These are phyloP conservation scores for Rallus limicola DNA, from an alignment of 2,113 vertebrate genomes.

Conservation along the genomic window DNA sequence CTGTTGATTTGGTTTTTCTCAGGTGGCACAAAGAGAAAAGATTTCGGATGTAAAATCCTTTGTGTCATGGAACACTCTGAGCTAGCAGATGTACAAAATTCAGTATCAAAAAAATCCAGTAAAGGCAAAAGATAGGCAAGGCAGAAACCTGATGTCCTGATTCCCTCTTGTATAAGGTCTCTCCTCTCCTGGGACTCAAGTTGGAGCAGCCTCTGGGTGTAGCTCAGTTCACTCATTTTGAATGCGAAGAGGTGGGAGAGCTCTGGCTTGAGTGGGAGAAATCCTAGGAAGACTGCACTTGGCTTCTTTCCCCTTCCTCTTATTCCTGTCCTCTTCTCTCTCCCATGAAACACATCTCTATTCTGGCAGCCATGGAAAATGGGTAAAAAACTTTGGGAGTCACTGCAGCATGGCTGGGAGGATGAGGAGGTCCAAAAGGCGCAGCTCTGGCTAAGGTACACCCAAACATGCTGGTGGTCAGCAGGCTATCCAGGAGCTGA, in stretches of 20 bases:
- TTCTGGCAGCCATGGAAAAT: not conserved
- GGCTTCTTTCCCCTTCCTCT: not conserved
- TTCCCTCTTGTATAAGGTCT: not conserved
- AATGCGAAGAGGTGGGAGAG: not conserved
- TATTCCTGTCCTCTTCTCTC: not conserved
- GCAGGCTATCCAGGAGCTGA: not conserved
- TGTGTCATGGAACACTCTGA: not conserved
- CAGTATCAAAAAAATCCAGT: not conserved
- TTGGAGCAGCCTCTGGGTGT: not conserved
- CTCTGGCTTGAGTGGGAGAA: not conserved
- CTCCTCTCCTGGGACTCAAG: not conserved
- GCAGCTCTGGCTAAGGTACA: not conserved
- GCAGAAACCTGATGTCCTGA: not conserved
- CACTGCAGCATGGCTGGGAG: not conserved
- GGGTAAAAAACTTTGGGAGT: not conserved
- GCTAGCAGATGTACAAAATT: not conserved
- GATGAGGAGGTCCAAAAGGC: not conserved
- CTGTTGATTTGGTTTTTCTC: not conserved
- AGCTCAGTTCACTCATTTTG: not conserved
- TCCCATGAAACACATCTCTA: not conserved
- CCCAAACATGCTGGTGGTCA: accelerated
- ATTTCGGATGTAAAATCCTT: not conserved
- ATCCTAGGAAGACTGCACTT: not conserved
- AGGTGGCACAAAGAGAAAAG: not conserved
- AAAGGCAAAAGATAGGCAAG: not conserved